Evolutionary conservation across 1,140 invertebrate species (phyloP), one percentile per base, ranked within the genome.

Genomic region (Zaprionus kolodkinae): DNA sequence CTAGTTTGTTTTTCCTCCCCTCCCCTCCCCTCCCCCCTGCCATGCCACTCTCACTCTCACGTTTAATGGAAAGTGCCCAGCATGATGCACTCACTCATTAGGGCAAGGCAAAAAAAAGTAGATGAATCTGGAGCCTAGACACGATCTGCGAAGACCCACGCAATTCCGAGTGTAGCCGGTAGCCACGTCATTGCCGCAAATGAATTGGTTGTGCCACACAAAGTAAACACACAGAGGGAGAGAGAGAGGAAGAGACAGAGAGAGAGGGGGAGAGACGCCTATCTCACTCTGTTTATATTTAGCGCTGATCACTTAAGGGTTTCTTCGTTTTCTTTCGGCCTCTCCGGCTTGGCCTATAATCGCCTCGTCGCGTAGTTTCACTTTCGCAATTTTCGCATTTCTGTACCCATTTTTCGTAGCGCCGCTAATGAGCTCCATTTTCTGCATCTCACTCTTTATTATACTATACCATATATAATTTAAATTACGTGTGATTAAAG

Each of bases 131-230:
- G 6, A 7, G 54, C 71, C 52, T 38, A 61, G 60, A 61, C 81
- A 85, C 74, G 81, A 78, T 84, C 73, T 70, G 66, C 68, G 48
- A 54, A 45, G 40, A 15, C 55, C 61, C 62, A 69, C 59, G 67
- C 71, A 35, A 76, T 71, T 2, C 6, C 10, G 21, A 12, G 17
- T 72, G 21, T 21, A 2, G 21, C 21, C 21, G 71, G 69, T 67
- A 79, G 70, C 76, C 76, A 52, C 83, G 84, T 87, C 84, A 87
- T 87, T 80, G 80, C 84, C 80, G 71, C 83, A 87, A 87, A 87
- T 87, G 69, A 76, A 76, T 65, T 67, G 52, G 11, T 54, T 48
- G 57, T 36, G 35, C 48, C 40, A 52, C 52, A 59, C 48, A 52
- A 52, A 21, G 21, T 50, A 35, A 48, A 65, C 40, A 40, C 1